These are phyloP conservation scores for Proctacanthus coquilletti DNA, from an alignment of 1,140 invertebrate species.

Conservation along the genomic window DNA sequence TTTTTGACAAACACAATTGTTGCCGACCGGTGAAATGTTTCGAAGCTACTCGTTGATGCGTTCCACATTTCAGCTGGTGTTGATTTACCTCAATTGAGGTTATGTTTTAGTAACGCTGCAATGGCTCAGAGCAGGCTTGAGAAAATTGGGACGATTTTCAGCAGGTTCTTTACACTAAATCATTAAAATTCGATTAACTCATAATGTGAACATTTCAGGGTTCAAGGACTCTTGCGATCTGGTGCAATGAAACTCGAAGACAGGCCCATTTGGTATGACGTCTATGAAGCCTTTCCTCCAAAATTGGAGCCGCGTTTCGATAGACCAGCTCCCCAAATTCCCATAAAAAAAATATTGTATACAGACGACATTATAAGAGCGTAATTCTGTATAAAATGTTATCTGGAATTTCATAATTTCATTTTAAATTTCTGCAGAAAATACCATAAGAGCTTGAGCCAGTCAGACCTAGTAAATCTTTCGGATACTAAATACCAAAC, in stretches of 20 bases:
- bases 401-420: not conserved
- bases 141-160: constrained; percentile 55
- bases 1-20: too few relatives aligned
- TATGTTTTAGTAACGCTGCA: too few relatives aligned
- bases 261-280: constrained; percentile 76
- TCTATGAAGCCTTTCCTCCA: constrained; percentile 77
- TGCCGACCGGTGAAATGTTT: too few relatives aligned
- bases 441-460: constrained; percentile 40
- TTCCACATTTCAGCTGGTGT: too few relatives aligned
- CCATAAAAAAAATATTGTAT: constrained; percentile 61
- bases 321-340: constrained; percentile 37
- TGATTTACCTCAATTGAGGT: too few relatives aligned
- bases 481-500: constrained; percentile 31
- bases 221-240: constrained; percentile 54
- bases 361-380: constrained; percentile 71
- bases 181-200: not conserved
- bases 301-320: constrained; percentile 57
- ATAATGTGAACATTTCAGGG: constrained; percentile 35
- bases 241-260: constrained; percentile 61
- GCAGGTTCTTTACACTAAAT: constrained; percentile 33
- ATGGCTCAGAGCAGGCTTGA: constrained; percentile 54
- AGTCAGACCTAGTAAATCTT: constrained; percentile 35
- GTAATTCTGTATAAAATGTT: constrained; percentile 45
- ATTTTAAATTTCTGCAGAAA: constrained; percentile 33
- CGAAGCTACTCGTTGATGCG: too few relatives aligned